These are phyloP conservation scores for Yponomeuta evonymella DNA, from an alignment of 2,888 invertebrate species.

Conservation along the genomic window DNA sequence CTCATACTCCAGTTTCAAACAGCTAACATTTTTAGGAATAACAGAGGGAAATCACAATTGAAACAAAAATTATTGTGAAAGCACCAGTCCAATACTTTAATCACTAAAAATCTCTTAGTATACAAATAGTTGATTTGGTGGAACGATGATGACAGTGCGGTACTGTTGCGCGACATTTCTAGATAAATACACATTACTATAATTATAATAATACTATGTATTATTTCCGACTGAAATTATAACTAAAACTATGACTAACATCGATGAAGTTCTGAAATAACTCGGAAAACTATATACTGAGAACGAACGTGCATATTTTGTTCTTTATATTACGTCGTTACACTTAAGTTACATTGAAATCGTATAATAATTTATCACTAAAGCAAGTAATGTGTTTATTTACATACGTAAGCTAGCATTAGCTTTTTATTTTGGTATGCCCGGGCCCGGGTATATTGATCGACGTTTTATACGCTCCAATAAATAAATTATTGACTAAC, in stretches of 20 bases:
- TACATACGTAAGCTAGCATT: neutral
- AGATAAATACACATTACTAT: constrained; percentile 1
- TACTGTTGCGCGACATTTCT: neutral
- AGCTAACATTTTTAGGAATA: too few relatives aligned
- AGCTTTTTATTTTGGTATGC: constrained; percentile 1
- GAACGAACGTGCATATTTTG: neutral
- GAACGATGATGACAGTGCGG: neutral
- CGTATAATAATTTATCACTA: constrained; percentile 33
- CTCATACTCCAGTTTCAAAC: too few relatives aligned
- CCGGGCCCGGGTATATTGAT: neutral
- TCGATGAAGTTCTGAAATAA: constrained; percentile 2
- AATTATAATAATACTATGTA: constrained; percentile 5
- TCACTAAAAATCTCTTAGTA: constrained; percentile 41
- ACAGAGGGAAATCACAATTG: neutral
- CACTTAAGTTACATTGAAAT: constrained; percentile 27
- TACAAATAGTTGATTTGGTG: constrained; percentile 43
- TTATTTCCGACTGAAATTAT: neutral
- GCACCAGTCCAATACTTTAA: constrained; percentile 75
- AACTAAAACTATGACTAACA: constrained; percentile 6
- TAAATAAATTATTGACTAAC: neutral
- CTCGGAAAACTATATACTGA: neutral
- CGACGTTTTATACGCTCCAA: neutral
- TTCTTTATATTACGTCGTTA: constrained; percentile 16
- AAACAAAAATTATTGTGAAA: constrained; percentile 72
- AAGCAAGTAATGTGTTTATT: constrained; percentile 36